Evolutionary conservation across 2,113 vertebrate species (phyloP), one percentile per base, ranked within the genome.

Genomic region (Microcebus murinus): DNA sequence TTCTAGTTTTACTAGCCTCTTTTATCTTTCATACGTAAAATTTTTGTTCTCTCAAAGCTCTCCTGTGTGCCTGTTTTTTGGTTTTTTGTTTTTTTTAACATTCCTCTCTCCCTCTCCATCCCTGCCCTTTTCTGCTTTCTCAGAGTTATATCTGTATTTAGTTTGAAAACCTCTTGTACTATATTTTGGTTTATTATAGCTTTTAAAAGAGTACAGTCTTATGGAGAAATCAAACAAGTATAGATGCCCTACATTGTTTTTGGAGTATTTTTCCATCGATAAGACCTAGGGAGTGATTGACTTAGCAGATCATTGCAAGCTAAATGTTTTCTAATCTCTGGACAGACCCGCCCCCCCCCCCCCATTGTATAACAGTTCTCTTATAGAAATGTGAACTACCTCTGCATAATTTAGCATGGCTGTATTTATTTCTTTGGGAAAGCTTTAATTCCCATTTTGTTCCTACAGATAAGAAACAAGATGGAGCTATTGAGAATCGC

Each of bases 381-480:
- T 90, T 96, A 92, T 48, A 91, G 97, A 95, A 96, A 97, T 96
- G 95, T 97, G 95, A 97, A 55, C 96, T 74, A 45, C 81, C 67
- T 90, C 79, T 97, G 92, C 93, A 95, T 98, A 97, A 98, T 96
- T 97, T 94, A 97, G 36, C 39, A 39, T 90, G 71, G 23, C 81
- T 94, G 84, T 85, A 95, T 97, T 95, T 84, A 92, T 92, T 98
- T 97, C 97, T 94, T 94, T 95, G 95, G 96, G 97, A 97, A 97
- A 97, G 94, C 87, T 96, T 96, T 96, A 94, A 91, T 96, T 88
- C 90, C 83, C 48, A 82, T 97, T 86, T 96, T 88, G 91, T 98
- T 98, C 97, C 90, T 87, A 96, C 98, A 99, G 99, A 98, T 98
- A 99, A 99, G 98, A 99, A 99, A 98, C 99, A 99, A 99, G 99